Percentiles rank a stretch among this genome's conserved stretches.
These are phyloP conservation scores for Hanleya hanleyi DNA, from an alignment of 2,888 invertebrate species.

Conservation along the genomic window DNA sequence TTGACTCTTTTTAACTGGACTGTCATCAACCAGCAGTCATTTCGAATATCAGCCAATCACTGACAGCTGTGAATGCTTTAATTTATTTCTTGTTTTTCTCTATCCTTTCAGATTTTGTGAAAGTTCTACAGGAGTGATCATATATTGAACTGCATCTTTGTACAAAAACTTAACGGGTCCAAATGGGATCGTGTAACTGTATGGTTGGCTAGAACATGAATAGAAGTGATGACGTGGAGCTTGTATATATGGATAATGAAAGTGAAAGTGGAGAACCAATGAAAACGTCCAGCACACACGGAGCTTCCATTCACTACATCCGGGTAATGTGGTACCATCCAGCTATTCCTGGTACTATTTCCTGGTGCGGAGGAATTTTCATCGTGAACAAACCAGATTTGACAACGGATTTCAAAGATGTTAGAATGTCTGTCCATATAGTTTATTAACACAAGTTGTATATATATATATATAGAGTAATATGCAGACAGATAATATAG, in stretches of 20 bases:
- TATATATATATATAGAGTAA: not conserved
- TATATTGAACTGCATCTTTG: not conserved
- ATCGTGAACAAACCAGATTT: not conserved
- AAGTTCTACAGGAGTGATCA: conserved; percentile 9
- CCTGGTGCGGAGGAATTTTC: not conserved
- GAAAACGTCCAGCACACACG: too few relatives aligned
- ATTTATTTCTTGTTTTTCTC: not conserved
- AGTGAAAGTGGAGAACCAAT: not conserved
- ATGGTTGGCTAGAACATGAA: too few relatives aligned
- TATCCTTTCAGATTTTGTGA: conserved; percentile 10
- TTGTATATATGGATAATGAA: not conserved
- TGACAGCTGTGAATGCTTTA: not conserved
- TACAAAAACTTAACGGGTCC: not conserved
- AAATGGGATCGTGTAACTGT: too few relatives aligned
- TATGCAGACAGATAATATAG: too few relatives aligned
- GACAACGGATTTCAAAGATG: not conserved
- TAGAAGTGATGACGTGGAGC: not conserved
- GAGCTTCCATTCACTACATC: too few relatives aligned
- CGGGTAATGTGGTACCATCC: not conserved
- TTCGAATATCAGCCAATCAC: too few relatives aligned
- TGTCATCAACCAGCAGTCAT: too few relatives aligned
- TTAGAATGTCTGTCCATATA: not conserved
- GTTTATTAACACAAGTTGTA: not conserved
- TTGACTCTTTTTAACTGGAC: too few relatives aligned
- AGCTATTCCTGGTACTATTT: not conserved